These are phyloP conservation scores for Andinoacara biseriatus DNA, from an alignment of 2,113 vertebrate genomes.

Conservation along the genomic window DNA sequence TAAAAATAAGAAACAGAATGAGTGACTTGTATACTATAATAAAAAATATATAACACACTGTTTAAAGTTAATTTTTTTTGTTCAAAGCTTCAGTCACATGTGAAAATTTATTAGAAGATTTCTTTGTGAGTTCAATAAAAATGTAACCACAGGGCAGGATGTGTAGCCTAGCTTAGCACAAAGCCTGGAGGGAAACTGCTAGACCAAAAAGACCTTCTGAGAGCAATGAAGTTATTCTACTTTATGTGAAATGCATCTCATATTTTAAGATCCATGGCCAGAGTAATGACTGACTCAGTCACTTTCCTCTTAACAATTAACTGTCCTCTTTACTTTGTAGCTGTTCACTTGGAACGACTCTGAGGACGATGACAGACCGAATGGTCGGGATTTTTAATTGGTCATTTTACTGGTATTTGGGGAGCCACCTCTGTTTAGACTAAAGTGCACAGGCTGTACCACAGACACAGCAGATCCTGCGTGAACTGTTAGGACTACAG, in stretches of 20 bases:
- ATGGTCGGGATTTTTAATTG: constrained; percentile 33
- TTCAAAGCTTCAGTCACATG: not conserved
- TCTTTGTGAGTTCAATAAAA: not conserved
- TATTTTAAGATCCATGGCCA: not conserved
- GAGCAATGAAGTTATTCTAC: not conserved
- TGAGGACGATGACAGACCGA: constrained; percentile 24
- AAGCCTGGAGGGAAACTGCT: not conserved
- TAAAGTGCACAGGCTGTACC: not conserved
- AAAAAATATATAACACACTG: too few relatives aligned
- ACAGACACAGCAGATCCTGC: not conserved
- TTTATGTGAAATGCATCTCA: not conserved
- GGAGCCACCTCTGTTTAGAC: constrained; percentile 22
- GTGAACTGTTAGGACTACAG: not conserved
- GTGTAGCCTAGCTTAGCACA: not conserved
- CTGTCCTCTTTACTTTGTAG: constrained; percentile 13
- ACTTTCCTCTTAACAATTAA: not conserved
- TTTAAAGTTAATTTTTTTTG: not conserved
- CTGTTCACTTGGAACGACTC: constrained; percentile 9
- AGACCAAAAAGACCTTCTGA: not conserved
- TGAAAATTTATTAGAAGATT: not conserved
- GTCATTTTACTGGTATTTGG: constrained; percentile 22
- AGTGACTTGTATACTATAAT: not conserved
- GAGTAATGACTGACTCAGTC: not conserved
- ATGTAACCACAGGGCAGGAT: not conserved
- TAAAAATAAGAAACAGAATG: not conserved